Evolutionary conservation across 2,113 vertebrate species (phyloP), one percentile per base, ranked within the genome.

Genomic region (Crotalus helleri): DNA sequence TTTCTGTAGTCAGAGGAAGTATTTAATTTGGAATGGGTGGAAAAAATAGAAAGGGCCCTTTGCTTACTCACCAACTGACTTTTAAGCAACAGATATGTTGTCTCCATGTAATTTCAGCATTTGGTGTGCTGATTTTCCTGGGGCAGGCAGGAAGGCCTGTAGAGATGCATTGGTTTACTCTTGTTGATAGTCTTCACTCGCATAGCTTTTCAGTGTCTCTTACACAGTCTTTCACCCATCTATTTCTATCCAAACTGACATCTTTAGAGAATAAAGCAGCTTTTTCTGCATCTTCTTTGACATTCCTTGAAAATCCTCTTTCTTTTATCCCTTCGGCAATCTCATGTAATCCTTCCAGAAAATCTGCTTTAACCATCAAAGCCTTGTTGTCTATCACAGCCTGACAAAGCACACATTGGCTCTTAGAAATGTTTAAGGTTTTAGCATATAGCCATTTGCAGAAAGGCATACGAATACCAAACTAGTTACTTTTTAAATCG

Each of bases 401-500:
- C 44, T 57, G 15, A 29, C 46, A 33, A 29, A 90, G 19, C 55
- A 85, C 55, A 85, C 39, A 12, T 59, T 49, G 85, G 49, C 46
- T 92, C 23, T 49, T 24, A 90, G 69, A 87, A n/a, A 51, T 3
- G 69, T 49, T 29, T 64, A 12, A 39, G 93, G 91, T 57, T 81
- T 95, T 94, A 95, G 51, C 64, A 87, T n/a, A 54, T 3, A 88
- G 6, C 74, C 74, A 44, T 81, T 81, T 81, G 74, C 17, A 81
- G 29, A 93, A 92, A 44, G 58, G 26, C 58, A 90, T 90, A 53
- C 11, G 49, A 69, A 74, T 51, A 46, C 59, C 9, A 69, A 53
- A 74, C 17, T 81, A 21, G 33, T 81, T 51, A 11, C 49, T 21
- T 85, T 59, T 59, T 8, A 46, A n/a, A 58, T 23, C 74, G 8